Percentiles rank a stretch among this genome's conserved stretches.
phyloP scores from a whole-genome alignment of 1,140 invertebrate genomes.

The Portunus trituberculatus region DNA sequence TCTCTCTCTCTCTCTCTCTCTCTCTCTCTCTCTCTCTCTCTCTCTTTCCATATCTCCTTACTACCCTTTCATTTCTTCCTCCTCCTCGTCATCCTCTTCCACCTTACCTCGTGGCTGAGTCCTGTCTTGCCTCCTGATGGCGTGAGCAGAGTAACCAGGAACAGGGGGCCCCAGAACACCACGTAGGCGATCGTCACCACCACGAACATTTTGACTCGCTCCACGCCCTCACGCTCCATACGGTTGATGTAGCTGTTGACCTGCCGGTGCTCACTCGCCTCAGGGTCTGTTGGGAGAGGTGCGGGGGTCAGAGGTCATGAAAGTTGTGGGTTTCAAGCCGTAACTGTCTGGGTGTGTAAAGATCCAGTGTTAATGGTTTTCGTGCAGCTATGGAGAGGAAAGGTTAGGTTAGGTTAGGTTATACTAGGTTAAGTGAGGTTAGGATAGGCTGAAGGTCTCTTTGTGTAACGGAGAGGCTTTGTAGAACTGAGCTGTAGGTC shows the following conservation, averaged over 20 bases:
- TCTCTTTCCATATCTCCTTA: not conserved
- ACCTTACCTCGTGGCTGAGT: conserved; percentile 74
- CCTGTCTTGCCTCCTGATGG: conserved; percentile 78
- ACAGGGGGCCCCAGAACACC: conserved; percentile 93
- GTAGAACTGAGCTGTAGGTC: too few species aligned
- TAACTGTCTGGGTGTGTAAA: not conserved
- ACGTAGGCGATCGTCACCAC: conserved; percentile 92
- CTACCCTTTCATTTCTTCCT: not conserved
- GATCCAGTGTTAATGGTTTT: not conserved
- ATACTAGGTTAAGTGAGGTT: not conserved
- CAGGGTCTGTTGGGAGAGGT: conserved; percentile 71
- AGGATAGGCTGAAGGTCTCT: not conserved
- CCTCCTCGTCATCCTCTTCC: not conserved
- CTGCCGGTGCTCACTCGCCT: conserved; percentile 84
- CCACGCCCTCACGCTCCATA: conserved; percentile 86
- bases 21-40: not conserved
- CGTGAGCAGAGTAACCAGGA: conserved; percentile 88
- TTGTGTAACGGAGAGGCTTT: too few species aligned
- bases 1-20: not conserved
- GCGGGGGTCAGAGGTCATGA: not conserved
- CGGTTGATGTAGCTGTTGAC: conserved; percentile 89
- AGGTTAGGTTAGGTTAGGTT: not conserved
- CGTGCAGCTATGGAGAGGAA: not conserved
- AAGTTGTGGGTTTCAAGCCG: not conserved
- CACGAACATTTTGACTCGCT: conserved; percentile 87